Conservation (phyloP, 2,888 invertebrate genomes). For the Epinotia nisella region DNA sequence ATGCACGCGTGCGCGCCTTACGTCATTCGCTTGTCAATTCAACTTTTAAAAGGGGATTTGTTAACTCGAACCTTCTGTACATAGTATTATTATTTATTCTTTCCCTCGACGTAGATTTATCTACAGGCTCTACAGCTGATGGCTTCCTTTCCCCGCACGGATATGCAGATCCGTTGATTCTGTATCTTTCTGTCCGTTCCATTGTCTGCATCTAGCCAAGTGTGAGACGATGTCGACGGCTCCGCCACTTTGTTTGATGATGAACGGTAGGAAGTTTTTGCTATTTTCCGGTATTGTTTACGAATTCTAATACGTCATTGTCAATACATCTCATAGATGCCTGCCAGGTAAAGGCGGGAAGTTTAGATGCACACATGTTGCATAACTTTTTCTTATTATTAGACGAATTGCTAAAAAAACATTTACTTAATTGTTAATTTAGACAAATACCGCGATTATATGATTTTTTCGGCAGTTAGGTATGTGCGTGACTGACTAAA, state of each 20-base stretch:
- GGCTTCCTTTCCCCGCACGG: conserved; percentile 30
- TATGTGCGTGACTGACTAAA: too few species aligned
- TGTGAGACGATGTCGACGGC: conserved; percentile 42
- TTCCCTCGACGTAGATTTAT: conserved; percentile 16
- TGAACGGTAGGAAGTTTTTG: conserved; percentile 19
- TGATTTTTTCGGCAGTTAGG: too few species aligned
- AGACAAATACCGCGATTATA: too few species aligned
- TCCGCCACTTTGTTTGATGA: conserved; percentile 22
- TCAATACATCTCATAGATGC: neutral
- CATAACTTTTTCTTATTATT: neutral
- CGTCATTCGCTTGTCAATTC: too few species aligned
- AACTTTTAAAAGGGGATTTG: too few species aligned
- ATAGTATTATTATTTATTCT: too few species aligned
- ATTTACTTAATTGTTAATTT: too few species aligned
- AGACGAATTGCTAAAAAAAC: neutral
- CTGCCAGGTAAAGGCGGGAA: neutral
- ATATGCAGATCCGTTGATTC: conserved; percentile 45
- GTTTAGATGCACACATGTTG: neutral
- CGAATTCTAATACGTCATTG: neutral
- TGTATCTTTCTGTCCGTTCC: conserved; percentile 40
- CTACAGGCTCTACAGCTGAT: conserved; percentile 11
- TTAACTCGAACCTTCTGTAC: too few species aligned
- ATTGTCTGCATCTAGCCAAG: conserved; percentile 48
- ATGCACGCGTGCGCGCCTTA: too few species aligned
- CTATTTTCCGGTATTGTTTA: conserved; percentile 12